Base-by-base conservation (phyloP, 2,113 vertebrate genomes). In the Lontra canadensis region DNA sequence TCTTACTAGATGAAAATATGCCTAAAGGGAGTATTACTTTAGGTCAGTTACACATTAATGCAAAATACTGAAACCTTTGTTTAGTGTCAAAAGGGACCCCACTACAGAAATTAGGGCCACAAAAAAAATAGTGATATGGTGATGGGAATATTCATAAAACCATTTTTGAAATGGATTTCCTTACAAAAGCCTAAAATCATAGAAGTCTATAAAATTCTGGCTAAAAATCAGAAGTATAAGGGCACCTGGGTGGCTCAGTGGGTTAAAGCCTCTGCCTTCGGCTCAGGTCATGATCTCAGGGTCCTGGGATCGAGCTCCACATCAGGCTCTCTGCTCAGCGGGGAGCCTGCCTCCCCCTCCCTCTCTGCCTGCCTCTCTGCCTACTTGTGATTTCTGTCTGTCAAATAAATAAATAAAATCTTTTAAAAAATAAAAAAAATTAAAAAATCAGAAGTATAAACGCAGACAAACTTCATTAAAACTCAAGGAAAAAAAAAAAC, bases 1-100 rank as follows among this genome's bases (percentile, higher is more conserved):
- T 95, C 81, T 93, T 82, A 80, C 36, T 13, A 95, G 83, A 97
- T 96, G 69, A 95, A 94, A 96, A 90, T 88, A 65, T 74, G 23
- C 65, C 88, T 90, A 67, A 96, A 13, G 52, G 26, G 71, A 96
- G 12, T 42, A 80, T 80, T 71, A 97, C 2, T 86, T 90, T 17
- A 39, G 49, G 47, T 88, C 76, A 85, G 31, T 90, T 76, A 81
- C 34, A 92, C 23, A n/a, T 95, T 73, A 61, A 4, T 47, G 31
- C 36, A 76, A 14, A 23, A 96, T 55, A 94, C 0, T 31, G 36
- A 95, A 92, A 91, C n/a, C 42, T 79, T 93, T 92, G 69, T 74
- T 96, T 92, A 74, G 31, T 69, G 26, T 86, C 67, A 95, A 87
- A 94, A 84, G 3, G n/a, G 21, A 85, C 34, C 20, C 95, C 36